Percentiles rank a stretch among this genome's conserved stretches.
These are phyloP conservation scores for Grammomys surdaster DNA, from an alignment of 2,113 vertebrate species.

Conservation along the genomic window DNA sequence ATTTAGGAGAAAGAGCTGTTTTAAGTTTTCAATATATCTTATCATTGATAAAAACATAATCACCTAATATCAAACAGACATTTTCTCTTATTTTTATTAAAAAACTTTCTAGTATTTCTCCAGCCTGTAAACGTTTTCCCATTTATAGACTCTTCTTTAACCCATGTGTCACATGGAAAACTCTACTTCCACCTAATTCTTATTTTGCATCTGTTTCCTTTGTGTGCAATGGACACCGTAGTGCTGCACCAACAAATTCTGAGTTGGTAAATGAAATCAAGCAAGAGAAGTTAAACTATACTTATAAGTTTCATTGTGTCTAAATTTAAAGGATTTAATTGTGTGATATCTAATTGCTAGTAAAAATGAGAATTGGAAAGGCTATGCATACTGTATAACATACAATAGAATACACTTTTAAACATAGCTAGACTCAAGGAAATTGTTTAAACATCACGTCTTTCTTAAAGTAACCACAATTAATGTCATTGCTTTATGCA, in stretches of 20 bases:
- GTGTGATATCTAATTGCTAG: neutral
- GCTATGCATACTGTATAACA: neutral
- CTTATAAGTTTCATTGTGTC: neutral
- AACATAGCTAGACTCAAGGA: neutral
- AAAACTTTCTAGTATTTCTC: neutral
- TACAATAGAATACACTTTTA: neutral
- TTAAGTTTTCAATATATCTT: neutral
- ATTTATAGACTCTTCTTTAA: neutral
- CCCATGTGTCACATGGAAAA: neutral
- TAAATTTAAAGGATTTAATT: conserved; percentile 4
- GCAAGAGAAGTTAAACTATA: neutral
- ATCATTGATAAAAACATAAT: neutral
- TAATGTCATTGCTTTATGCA: neutral
- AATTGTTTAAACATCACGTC: neutral
- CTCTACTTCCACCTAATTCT: neutral
- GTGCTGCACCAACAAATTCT: neutral
- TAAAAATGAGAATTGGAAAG: conserved; percentile 28
- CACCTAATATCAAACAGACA: neutral
- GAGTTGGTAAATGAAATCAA: neutral
- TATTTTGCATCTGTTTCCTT: neutral
- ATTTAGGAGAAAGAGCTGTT: neutral
- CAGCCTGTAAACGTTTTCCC: neutral
- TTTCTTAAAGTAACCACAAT: neutral
- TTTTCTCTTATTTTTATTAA: neutral
- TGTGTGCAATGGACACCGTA: neutral